phyloP scores from a whole-genome alignment of 2,797 vertebrate genomes.

The Acestrorhynchus altus region DNA sequence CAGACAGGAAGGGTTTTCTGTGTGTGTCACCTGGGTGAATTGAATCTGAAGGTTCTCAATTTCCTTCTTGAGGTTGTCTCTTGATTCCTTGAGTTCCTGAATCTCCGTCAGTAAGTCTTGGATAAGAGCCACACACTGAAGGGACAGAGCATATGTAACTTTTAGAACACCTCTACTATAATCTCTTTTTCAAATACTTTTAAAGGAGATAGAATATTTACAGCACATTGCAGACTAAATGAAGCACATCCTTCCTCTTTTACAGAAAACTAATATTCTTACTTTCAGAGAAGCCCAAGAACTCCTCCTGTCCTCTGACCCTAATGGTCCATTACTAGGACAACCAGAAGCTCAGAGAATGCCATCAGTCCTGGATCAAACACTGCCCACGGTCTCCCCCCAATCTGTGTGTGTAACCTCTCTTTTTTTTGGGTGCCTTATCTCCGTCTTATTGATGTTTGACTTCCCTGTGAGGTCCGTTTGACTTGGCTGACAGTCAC shows the following conservation, averaged over 20 bases:
- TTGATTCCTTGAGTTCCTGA: conserved; percentile 58
- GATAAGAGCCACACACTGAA: conserved; percentile 71
- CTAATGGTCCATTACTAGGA: conserved; percentile 27
- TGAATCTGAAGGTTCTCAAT: conserved; percentile 60
- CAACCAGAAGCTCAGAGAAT: conserved; percentile 4
- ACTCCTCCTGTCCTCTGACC: conserved; percentile 49
- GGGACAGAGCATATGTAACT: conserved; percentile 14
- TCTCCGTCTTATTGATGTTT: conserved; percentile 36
- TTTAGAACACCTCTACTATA: not conserved
- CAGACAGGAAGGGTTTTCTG: not conserved
- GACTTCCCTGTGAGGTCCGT: conserved; percentile 6
- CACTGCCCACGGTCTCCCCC: conserved; percentile 3
- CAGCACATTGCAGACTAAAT: conserved; percentile 11
- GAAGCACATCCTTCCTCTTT: conserved; percentile 25
- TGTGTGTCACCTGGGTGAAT: conserved; percentile 57
- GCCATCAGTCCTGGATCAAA: conserved; percentile 18
- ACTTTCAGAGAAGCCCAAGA: conserved; percentile 13
- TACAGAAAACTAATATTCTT: conserved; percentile 31
- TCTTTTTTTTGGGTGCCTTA: conserved; percentile 30
- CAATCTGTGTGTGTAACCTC: conserved; percentile 34
- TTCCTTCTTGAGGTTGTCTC: conserved; percentile 57
- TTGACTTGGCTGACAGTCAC: conserved; percentile 27
- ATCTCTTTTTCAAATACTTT: no score
- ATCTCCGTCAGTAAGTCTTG: conserved; percentile 71
- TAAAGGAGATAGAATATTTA: not conserved